Base-by-base conservation (phyloP, 2,888 invertebrate genomes). In the Lymantria dispar region DNA sequence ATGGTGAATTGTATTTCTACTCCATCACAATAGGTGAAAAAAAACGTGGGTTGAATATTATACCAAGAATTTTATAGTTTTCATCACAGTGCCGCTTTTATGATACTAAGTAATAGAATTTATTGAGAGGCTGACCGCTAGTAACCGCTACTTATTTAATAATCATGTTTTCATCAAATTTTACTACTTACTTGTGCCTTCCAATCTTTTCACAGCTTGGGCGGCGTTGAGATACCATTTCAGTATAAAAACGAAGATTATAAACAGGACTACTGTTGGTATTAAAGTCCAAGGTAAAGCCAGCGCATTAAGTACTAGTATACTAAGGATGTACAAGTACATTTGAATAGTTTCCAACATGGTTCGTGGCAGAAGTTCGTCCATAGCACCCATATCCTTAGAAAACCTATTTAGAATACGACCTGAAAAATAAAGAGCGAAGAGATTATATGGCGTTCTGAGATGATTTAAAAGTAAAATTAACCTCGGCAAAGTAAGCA, bases 361-460 rank as follows among this genome's bases (percentile, higher is more conserved):
- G 29, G 93, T 93, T 56, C 94, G 93, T 0, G 95, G 95, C 9
- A 96, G 77, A 31, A 94, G 78, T 68, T 96, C 96, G 66, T 96
- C 96, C 74, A 96, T 94, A 0, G 94, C 93, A 0, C 96, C 96
- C 72, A 96, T 93, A 72, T 97, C 97, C 75, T 97, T 97, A 0
- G 97, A 95, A 72, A 97, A 97, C 58, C 97, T 88, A 74, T 96
- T 96, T 7, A 96, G 80, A 38, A 96, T 93, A 41, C 94, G 85
- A 52, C 94, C 94, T 87, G 65, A 42, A 42, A 30, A 22, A 22
- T 22, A 22, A 2, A 22, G 5, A n/a, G n/a, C n/a, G n/a, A 22
- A 22, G 2, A 22, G 3, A 22, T 22, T 22, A 22, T 22, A 22
- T 22, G 5, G 2, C 5, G 22, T 22, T 22, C 22, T 3, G 5